Conservation (phyloP, 2,888 invertebrate species). For the Plebejus anna region DNA sequence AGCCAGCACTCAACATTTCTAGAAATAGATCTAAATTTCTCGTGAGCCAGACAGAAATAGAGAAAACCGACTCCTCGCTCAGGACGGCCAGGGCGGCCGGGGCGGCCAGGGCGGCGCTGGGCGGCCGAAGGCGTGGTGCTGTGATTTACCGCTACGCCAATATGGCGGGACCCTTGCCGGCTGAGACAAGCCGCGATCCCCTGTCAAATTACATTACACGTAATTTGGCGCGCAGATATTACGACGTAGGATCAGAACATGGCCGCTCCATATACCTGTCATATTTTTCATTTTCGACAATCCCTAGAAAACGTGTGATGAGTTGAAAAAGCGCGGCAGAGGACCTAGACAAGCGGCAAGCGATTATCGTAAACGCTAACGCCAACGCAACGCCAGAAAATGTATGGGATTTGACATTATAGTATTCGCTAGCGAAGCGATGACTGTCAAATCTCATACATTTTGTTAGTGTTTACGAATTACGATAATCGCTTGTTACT, state of each 20-base stretch:
- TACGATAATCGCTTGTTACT: too few species aligned
- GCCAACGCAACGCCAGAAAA: too few species aligned
- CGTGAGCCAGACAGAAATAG: constrained; percentile 17
- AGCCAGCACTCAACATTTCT: background rate
- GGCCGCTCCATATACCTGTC: background rate
- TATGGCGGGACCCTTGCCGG: constrained; percentile 24
- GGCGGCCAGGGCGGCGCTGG: constrained; percentile 20
- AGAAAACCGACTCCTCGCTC: background rate
- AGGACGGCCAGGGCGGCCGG: background rate
- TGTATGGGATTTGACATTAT: too few species aligned
- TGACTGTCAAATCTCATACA: too few species aligned
- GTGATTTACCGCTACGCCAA: constrained; percentile 28
- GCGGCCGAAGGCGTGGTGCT: constrained; percentile 30
- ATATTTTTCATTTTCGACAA: background rate
- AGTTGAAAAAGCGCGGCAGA: background rate
- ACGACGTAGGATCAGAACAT: constrained; percentile 1
- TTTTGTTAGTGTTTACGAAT: too few species aligned
- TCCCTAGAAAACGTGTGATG: background rate
- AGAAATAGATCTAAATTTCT: constrained; percentile 20
- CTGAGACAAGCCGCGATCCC: constrained; percentile 30
- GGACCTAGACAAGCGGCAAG: too few species aligned
- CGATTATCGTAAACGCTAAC: too few species aligned
- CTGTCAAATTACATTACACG: constrained; percentile 28
- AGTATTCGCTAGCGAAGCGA: too few species aligned
- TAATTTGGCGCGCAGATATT: constrained; percentile 10